Conservation (phyloP, 1,140 invertebrate species). For the Diorhabda carinulata region DNA sequence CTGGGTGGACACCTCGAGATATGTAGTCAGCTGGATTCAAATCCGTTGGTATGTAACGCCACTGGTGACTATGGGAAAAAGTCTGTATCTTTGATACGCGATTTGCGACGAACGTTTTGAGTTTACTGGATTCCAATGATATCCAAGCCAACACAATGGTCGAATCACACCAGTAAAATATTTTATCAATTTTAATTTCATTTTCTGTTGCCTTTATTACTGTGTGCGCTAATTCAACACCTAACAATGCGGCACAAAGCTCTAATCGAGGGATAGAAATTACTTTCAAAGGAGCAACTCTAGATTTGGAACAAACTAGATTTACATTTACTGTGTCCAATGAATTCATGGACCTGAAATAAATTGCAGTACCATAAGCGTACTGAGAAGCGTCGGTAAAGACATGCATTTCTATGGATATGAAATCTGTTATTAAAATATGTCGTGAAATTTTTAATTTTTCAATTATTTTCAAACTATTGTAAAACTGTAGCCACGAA, state of each 20-base stretch:
- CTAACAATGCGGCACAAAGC: conserved; percentile 34
- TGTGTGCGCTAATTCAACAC: no score
- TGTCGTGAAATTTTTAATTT: conserved; percentile 7
- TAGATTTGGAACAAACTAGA: conserved; percentile 38
- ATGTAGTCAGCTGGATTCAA: no score
- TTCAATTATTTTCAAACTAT: conserved; percentile 11
- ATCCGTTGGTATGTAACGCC: no score
- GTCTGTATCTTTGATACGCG: no score
- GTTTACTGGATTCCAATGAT: no score
- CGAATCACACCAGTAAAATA: no score
- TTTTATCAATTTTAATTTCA: no score
- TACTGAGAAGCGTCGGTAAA: conserved; percentile 41
- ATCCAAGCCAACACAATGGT: no score
- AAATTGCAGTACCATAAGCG: conserved; percentile 41
- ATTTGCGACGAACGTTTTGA: no score
- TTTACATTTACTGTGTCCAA: conserved; percentile 8
- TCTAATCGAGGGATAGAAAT: conserved; percentile 37
- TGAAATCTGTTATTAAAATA: conserved; percentile 3
- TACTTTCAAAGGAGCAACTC: conserved; percentile 40
- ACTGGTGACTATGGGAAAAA: no score
- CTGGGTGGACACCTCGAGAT: no score
- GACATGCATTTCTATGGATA: conserved; percentile 28
- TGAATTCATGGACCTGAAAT: conserved; percentile 28
- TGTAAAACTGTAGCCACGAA: conserved; percentile 20
- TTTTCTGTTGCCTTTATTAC: no score